Evolutionary conservation across 2,797 vertebrate genomes (phyloP).

Genomic region (Sebastes nivosus): DNA sequence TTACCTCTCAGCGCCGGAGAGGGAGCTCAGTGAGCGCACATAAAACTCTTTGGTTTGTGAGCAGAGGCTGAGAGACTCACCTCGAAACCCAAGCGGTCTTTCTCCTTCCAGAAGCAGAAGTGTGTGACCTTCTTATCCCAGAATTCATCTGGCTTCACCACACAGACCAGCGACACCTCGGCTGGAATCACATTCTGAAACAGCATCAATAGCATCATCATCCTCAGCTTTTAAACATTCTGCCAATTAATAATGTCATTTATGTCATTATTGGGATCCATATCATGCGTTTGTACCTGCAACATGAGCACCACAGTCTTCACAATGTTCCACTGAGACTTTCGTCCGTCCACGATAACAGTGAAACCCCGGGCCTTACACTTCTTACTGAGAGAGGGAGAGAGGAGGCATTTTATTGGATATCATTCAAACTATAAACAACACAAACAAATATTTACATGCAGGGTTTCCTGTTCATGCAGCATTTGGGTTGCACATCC

Average conservation of each 20-base stretch:
- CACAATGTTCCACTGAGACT: slow-evolving; percentile 97
- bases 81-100: slow-evolving; percentile 98
- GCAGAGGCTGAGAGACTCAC: slow-evolving; percentile 70
- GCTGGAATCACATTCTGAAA: slow-evolving; percentile 97
- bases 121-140: slow-evolving; percentile 99
- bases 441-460: neutral
- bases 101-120: slow-evolving; percentile 99
- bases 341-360: slow-evolving; percentile 97
- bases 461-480: neutral
- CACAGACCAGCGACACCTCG: slow-evolving; percentile 97
- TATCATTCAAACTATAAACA: neutral
- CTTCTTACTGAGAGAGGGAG: slow-evolving; percentile 86
- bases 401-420: neutral
- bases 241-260: neutral
- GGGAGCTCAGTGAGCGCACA: neutral
- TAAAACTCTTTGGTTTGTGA: neutral
- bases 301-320: slow-evolving; percentile 99
- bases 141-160: slow-evolving; percentile 99
- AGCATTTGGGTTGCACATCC: neutral
- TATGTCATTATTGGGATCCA: too few relatives aligned
- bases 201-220: neutral
- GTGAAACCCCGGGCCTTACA: slow-evolving; percentile 99
- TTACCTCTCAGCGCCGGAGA: neutral
- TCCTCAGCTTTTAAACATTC: neutral
- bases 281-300: slow-evolving; percentile 84